phyloP scores from a whole-genome alignment of 2,797 vertebrate species.

The Phaenicophaeus curvirostris region DNA sequence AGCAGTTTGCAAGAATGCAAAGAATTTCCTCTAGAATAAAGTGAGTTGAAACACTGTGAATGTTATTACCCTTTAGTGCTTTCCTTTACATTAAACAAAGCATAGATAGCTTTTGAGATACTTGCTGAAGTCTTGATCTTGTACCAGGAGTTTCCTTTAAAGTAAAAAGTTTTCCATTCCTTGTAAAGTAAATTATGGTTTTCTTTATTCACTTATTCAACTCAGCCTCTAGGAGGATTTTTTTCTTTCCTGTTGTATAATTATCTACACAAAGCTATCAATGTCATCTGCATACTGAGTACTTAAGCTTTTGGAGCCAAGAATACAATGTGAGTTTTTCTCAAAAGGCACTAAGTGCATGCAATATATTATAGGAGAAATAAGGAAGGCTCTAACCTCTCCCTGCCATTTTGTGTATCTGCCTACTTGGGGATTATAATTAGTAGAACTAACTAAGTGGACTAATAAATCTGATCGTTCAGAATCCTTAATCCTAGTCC shows the following conservation, averaged over 20 bases:
- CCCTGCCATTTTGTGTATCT: neutral
- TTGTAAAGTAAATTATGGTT: neutral
- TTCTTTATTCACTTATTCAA: neutral
- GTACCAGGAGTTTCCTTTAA: neutral
- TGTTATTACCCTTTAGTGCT: neutral
- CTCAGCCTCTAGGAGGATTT: neutral
- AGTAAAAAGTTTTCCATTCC: neutral
- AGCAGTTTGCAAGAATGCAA: neutral
- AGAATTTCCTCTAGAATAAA: neutral
- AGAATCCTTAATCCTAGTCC: neutral
- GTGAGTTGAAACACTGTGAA: neutral
- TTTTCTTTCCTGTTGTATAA: neutral
- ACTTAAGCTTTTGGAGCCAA: neutral
- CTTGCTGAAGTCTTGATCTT: neutral
- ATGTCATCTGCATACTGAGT: neutral
- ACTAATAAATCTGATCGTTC: neutral
- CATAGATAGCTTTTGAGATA: neutral
- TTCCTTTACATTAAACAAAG: neutral
- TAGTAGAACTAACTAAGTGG: neutral
- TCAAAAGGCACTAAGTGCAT: neutral
- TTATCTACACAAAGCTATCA: conserved; percentile 5
- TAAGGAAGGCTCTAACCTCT: neutral
- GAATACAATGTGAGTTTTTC: conserved; percentile 9
- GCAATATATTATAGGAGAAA: neutral
- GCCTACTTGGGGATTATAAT: neutral